Conservation (phyloP, 2,797 vertebrate species). For the Phrynocephalus forsythii region DNA sequence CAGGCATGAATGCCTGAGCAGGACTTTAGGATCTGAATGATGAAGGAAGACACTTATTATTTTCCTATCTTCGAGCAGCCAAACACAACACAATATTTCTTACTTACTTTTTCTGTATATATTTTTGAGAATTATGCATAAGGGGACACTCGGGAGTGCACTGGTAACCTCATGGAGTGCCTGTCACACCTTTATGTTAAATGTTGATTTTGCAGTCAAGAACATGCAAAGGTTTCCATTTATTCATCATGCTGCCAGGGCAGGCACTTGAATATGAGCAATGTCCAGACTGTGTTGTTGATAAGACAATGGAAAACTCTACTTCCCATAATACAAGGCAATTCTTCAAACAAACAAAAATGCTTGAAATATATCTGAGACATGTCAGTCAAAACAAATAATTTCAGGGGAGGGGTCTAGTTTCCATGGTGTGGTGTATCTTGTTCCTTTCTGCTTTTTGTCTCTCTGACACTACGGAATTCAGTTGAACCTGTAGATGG, state of each 20-base stretch:
- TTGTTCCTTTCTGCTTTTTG: neutral
- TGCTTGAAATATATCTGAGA: too few relatives aligned
- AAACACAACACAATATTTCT: slow-evolving; percentile 30
- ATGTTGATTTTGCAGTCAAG: neutral
- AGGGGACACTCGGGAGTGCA: too few relatives aligned
- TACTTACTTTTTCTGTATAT: slow-evolving; percentile 27
- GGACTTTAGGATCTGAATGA: too few relatives aligned
- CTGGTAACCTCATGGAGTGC: too few relatives aligned
- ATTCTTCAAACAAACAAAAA: too few relatives aligned
- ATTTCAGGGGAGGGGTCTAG: neutral
- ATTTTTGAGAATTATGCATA: neutral
- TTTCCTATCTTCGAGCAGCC: slow-evolving; percentile 8
- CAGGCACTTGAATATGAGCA: neutral
- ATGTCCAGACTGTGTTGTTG: neutral
- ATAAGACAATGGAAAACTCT: neutral
- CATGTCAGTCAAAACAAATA: neutral
- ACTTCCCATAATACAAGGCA: too few relatives aligned
- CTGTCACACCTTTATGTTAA: neutral
- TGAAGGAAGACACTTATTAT: too few relatives aligned
- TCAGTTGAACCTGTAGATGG: neutral
- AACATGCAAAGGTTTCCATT: neutral
- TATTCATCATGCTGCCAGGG: neutral
- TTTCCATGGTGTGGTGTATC: neutral
- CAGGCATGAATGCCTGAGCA: too few relatives aligned
- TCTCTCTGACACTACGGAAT: neutral